These are phyloP conservation scores for Coregonus sp. DNA, from an alignment of 2,797 vertebrate genomes.

Conservation along the genomic window DNA sequence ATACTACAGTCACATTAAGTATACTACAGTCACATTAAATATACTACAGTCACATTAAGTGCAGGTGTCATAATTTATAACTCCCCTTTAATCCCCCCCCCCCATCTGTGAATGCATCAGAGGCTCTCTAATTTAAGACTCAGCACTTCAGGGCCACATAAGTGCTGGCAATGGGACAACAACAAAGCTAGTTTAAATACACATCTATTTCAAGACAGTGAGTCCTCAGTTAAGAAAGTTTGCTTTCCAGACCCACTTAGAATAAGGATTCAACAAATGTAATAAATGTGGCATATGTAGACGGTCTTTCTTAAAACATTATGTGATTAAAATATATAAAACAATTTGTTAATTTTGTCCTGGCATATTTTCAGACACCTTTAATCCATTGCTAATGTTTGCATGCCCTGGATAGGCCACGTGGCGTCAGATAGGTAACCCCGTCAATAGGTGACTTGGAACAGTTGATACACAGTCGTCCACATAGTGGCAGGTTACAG, in stretches of 20 bases:
- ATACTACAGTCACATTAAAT: too few species aligned
- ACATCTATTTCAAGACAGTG: too few species aligned
- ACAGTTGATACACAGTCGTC: constrained; percentile 13
- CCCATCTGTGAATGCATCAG: constrained; percentile 16
- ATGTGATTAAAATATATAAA: constrained; percentile 1
- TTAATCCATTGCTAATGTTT: not conserved
- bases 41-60: constrained; percentile 24
- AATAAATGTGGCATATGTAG: not conserved
- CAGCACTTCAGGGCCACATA: constrained; percentile 16
- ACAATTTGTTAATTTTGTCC: not conserved
- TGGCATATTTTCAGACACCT: too few species aligned
- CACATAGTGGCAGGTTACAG: not conserved
- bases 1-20: not conserved
- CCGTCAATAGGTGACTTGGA: not conserved
- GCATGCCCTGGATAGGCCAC: not conserved
- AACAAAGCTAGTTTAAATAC: constrained; percentile 39
- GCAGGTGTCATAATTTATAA: constrained; percentile 32
- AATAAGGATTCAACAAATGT: too few species aligned
- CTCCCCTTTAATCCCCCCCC: constrained; percentile 25
- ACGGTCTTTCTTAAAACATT: not conserved
- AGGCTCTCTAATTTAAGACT: constrained; percentile 48
- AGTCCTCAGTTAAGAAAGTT: not conserved
- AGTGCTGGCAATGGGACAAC: constrained; percentile 33
- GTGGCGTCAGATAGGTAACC: too few species aligned
- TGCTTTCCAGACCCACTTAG: too few species aligned